A percentile compares a stretch with the other conserved stretches of the same genome.
These are phyloP conservation scores for Hydraecia micacea DNA, from an alignment of 2,888 invertebrate species.

Conservation along the genomic window DNA sequence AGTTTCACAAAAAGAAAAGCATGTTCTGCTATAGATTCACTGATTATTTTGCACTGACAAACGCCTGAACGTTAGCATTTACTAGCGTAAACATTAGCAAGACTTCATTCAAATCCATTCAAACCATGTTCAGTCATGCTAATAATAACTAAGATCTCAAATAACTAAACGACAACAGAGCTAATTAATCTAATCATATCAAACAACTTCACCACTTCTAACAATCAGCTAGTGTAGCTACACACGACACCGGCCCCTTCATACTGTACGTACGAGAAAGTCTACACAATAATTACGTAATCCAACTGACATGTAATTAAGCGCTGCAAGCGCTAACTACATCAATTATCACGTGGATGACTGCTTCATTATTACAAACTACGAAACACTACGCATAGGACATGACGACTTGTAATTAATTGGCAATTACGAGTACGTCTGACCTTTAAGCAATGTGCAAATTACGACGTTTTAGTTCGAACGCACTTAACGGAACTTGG, in stretches of 20 bases:
- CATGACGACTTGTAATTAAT: conserved; percentile 77
- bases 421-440: conserved; percentile 77
- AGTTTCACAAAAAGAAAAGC: not conserved
- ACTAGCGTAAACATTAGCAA: no score
- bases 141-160: not conserved
- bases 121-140: not conserved
- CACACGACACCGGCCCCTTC: not conserved
- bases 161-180: conserved; percentile 13
- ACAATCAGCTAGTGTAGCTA: conserved; percentile 14
- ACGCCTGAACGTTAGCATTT: no score
- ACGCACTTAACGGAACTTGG: conserved; percentile 16
- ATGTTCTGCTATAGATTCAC: not conserved
- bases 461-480: conserved; percentile 55
- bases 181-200: conserved; percentile 8
- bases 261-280: conserved; percentile 42
- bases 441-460: conserved; percentile 70
- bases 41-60: no score
- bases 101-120: not conserved
- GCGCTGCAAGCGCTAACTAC: conserved; percentile 68
- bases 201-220: conserved; percentile 21
- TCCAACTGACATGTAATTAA: conserved; percentile 65
- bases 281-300: conserved; percentile 62
- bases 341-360: conserved; percentile 70
- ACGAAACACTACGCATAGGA: conserved; percentile 63
- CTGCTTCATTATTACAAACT: conserved; percentile 77